These are phyloP conservation scores for Masticophis lateralis DNA, from an alignment of 2,797 vertebrate genomes.

Conservation along the genomic window DNA sequence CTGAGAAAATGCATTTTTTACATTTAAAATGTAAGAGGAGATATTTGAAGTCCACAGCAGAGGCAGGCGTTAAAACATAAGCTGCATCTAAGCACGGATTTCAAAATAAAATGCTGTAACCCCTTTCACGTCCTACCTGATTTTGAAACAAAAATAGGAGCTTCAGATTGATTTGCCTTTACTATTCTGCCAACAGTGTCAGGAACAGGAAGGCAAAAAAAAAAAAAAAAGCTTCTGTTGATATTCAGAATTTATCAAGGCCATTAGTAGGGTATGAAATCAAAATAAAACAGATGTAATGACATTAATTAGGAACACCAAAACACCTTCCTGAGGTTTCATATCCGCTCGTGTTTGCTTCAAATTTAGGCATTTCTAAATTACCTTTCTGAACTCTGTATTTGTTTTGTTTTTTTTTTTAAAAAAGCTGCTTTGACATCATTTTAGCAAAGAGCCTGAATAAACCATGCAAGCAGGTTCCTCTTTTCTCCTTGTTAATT, in stretches of 20 bases:
- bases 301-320: conserved; percentile 37
- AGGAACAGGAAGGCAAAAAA: not conserved
- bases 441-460: conserved; percentile 3
- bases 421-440: not conserved
- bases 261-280: conserved; percentile 39
- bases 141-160: not conserved
- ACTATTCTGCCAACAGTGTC: not conserved
- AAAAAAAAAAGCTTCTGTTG: conserved; percentile 5
- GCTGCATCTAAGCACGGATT: not conserved
- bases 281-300: conserved; percentile 40
- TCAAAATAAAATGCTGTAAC: not conserved
- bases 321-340: conserved; percentile 24
- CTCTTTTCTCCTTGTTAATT: conserved; percentile 1
- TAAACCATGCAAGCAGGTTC: conserved; percentile 3
- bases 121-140: not conserved
- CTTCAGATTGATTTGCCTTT: not conserved
- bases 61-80: not conserved
- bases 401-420: not conserved
- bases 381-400: conserved; percentile 31
- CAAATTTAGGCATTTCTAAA: conserved; percentile 36
- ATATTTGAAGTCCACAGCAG: not conserved
- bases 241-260: conserved; percentile 34
- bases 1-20: not conserved
- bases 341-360: conserved; percentile 20
- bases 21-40: not conserved